A percentile compares a stretch with the other conserved stretches of the same genome.
Conservation (phyloP, 2,113 vertebrate genomes). For the Oreochromis niloticus region DNA sequence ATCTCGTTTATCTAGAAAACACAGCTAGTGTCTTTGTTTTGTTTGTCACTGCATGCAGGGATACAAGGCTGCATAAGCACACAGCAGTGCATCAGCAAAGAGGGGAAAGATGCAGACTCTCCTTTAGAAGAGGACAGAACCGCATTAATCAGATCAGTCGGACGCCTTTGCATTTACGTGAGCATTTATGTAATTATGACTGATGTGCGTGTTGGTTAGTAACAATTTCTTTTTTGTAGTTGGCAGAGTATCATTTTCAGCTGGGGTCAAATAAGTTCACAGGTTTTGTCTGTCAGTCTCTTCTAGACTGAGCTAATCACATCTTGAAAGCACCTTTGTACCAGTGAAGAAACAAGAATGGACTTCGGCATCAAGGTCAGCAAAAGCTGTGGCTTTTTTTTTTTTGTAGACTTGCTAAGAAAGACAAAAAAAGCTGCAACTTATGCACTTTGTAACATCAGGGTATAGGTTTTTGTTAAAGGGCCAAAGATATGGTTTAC, state of each 20-base stretch:
- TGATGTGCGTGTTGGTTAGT: background rate
- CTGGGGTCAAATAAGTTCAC: background rate
- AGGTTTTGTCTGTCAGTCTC: background rate
- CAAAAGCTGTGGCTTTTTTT: background rate
- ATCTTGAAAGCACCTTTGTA: background rate
- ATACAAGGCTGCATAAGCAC: background rate
- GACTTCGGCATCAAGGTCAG: background rate
- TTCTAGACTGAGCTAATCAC: background rate
- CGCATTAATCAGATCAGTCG: background rate
- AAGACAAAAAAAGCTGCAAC: background rate
- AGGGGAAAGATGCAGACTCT: background rate
- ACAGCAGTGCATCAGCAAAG: background rate
- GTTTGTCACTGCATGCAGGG: background rate
- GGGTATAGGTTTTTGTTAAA: background rate
- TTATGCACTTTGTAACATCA: background rate
- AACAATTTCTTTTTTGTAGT: background rate
- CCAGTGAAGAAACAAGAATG: background rate
- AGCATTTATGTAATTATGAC: background rate
- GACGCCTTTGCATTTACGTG: background rate
- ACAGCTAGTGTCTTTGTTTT: background rate
- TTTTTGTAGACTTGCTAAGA: background rate
- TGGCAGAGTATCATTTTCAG: background rate
- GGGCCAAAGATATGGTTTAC: background rate
- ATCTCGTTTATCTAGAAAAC: background rate
- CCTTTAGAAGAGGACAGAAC: background rate